Base-by-base conservation (phyloP, 2,888 invertebrate genomes). In the Meloe dianella region DNA sequence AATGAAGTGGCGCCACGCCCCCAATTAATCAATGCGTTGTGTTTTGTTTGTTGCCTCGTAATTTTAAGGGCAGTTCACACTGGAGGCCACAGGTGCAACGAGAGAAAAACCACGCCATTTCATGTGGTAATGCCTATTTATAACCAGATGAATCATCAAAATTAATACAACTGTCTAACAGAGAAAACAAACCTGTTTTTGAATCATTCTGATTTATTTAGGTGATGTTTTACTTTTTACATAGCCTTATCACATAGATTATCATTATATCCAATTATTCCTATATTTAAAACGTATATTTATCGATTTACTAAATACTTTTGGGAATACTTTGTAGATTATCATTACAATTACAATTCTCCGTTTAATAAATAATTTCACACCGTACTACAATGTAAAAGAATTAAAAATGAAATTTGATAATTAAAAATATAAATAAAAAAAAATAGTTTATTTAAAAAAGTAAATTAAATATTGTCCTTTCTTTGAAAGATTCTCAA, bases 1-100 rank as follows among this genome's bases (percentile, higher is more conserved):
- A 82, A 81, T 77, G 10, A 51, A 74, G 80, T 82, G 76, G 74
- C 82, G 82, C 81, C 82, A 80, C 82, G 78, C 82, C 82, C 78
- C 66, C 70, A 54, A 71, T 51, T 64, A 66, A 68, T 68, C 64
- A 64, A 67, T 63, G 17, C 17, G 7, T 1, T 17, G 17, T 51
- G 20, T 51, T 51, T 51, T 6, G 4, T 14, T n/a, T n/a, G n/a
- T n/a, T n/a, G n/a, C n/a, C 32, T 7, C 41, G 12, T 17, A 22
- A 51, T 10, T 51, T 51, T 22, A 51, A 51, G 47, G 47, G 47
- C 22, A 10, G 47, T 20, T 22, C 8, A 51, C 9, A 51, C 47
- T 51, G 1, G 47, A 8, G n/a, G n/a, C 1, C 10, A 22, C 10
- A 22, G 8, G 2, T 20, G 22, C 0, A 20, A 22, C 0, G n/a